phyloP scores from a whole-genome alignment of 2,888 invertebrate genomes.

The Gnatocerus cornutus region DNA sequence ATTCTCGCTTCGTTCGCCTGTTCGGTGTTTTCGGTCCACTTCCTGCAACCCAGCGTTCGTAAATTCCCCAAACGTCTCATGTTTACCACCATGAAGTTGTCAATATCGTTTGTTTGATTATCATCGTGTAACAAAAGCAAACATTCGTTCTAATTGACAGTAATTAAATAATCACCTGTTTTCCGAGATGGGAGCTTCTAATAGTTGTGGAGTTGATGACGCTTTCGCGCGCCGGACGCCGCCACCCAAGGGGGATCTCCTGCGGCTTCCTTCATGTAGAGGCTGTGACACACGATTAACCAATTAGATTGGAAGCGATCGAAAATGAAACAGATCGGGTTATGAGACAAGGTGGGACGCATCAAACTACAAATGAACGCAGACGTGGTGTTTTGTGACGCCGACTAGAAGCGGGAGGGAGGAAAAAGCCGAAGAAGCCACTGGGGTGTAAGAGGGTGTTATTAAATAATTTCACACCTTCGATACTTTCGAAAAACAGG shows the following conservation, averaged over 20 bases:
- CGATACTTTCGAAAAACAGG: slow-evolving; percentile 32
- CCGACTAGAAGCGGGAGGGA: slow-evolving; percentile 1
- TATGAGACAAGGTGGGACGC: slow-evolving; percentile 7
- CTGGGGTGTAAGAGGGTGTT: slow-evolving; percentile 14
- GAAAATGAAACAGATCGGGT: slow-evolving; percentile 17
- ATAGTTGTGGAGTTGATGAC: slow-evolving; percentile 68
- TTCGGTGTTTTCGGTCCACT: slow-evolving; percentile 60
- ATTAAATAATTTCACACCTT: slow-evolving; percentile 33
- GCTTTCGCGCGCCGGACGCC: slow-evolving; percentile 62
- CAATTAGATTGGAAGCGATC: background rate
- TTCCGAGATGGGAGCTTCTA: slow-evolving; percentile 61
- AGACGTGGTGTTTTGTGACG: background rate
- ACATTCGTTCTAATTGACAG: background rate
- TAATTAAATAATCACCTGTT: slow-evolving; percentile 37
- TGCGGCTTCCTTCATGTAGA: slow-evolving; percentile 66
- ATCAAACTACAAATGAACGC: background rate
- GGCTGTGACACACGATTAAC: slow-evolving; percentile 60
- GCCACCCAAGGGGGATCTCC: slow-evolving; percentile 65
- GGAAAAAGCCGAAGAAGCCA: slow-evolving; percentile 8
- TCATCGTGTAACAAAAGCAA: too few species aligned
- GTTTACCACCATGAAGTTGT: too few species aligned
- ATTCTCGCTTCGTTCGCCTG: slow-evolving; percentile 55
- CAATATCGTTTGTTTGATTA: too few species aligned
- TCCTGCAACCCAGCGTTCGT: slow-evolving; percentile 55
- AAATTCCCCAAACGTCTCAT: slow-evolving; percentile 9